Evolutionary conservation across 2,113 vertebrate genomes (phyloP), one percentile per base, ranked within the genome.

Genomic region (Tringa solitaria): DNA sequence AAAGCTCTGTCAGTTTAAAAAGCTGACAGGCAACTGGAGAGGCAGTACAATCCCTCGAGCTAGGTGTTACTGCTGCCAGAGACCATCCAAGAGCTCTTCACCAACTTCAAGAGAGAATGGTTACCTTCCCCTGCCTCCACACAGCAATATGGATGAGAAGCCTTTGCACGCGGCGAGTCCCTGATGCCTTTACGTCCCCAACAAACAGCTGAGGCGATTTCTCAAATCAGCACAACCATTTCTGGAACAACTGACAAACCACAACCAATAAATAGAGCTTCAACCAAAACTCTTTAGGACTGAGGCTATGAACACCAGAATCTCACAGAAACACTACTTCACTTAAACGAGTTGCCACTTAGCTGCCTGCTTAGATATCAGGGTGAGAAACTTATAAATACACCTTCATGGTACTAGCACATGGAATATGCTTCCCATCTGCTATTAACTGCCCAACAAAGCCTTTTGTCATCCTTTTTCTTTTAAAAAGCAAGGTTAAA

Each of bases 1-100:
- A 75, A 53, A 37, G 53, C 61, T 89, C 60, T 77, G 45, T 32
- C 88, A 88, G 57, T 50, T 83, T 65, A 53, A 73, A 95, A 80
- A 95, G 79, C 60, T 61, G 59, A 16, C 41, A 89, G 76, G 24
- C 59, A 65, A 6, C 39, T 76, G 77, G 30, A 95, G 22, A 87
- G 43, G 65, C 65, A 76, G 39, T 33, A 84, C 51, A 20, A 39
- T n/a, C 24, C 28, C 23, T 72, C 69, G 32, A 75, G 57, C 30
- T 54, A 56, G 46, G 60, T 2, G 0, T 54, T 56, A 32, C 70
- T 82, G 53, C 64, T 82, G 48, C 84, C 78, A 70, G 18, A 24
- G 51, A 69, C 50, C 46, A n/a, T 22, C 9, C 35, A 89, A 64
- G 65, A 93, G 65, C 69, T 87, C 84, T 48, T 72, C 77, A 41